These are phyloP conservation scores for Heliangelus exortis DNA, from an alignment of 2,797 vertebrate genomes.

Conservation along the genomic window DNA sequence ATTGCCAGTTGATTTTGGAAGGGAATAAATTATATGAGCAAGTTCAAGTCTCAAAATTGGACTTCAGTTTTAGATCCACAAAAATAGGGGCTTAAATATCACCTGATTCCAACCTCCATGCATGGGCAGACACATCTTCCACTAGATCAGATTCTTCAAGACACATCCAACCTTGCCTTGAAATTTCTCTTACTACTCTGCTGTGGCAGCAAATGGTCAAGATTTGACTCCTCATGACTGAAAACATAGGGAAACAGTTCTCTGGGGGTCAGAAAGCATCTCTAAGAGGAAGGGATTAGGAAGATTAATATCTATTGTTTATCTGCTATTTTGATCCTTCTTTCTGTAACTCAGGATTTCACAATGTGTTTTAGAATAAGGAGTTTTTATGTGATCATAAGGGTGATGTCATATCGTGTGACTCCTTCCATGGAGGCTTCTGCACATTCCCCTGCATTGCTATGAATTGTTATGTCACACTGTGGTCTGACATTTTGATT, in stretches of 20 bases:
- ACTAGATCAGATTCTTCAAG: no score
- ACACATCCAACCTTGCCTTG: no score
- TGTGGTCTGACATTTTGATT: constrained; percentile 13
- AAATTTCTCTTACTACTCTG: not conserved
- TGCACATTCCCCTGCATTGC: not conserved
- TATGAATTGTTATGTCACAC: not conserved
- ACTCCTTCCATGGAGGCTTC: not conserved
- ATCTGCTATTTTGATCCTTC: not conserved
- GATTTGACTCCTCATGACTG: not conserved
- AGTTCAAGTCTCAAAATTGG: not conserved
- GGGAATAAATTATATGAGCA: not conserved
- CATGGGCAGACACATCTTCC: no score
- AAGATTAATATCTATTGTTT: not conserved
- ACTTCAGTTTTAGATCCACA: not conserved
- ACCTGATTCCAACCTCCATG: no score
- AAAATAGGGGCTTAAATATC: not conserved
- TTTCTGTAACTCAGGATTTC: not conserved
- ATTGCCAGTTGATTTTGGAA: not conserved
- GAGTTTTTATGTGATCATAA: not conserved
- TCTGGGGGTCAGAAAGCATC: not conserved
- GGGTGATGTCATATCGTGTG: not conserved
- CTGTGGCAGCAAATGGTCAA: not conserved
- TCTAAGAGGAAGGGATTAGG: not conserved
- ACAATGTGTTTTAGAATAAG: not conserved
- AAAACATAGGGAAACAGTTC: not conserved